A percentile compares a stretch with the other conserved stretches of the same genome.
phyloP scores from a whole-genome alignment of 1,140 invertebrate species.

The Fragariocoptes setiger region DNA sequence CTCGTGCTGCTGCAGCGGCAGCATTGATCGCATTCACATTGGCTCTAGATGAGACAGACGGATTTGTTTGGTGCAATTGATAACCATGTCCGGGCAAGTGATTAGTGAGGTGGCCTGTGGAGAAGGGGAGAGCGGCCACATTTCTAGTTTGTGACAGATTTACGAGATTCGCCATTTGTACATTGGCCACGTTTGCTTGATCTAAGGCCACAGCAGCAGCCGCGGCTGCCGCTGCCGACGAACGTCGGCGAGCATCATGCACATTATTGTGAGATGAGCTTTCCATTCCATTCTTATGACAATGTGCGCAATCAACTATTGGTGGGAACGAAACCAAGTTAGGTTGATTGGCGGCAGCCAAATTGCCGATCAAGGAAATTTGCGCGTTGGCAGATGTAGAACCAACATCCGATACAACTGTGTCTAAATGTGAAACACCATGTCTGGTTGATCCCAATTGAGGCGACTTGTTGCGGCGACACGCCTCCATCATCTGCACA shows the following conservation, averaged over 20 bases:
- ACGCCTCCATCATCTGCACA: constrained; percentile 83
- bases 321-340: background rate
- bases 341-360: background rate
- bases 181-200: background rate
- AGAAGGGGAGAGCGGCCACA: background rate
- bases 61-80: background rate
- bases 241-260: constrained; percentile 17
- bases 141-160: background rate
- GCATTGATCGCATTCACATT: constrained; percentile 2
- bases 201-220: constrained; percentile 24
- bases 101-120: background rate
- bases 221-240: constrained; percentile 25
- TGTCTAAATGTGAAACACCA: background rate
- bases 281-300: background rate
- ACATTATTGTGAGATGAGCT: background rate
- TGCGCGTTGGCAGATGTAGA: constrained; percentile 10
- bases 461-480: constrained; percentile 14
- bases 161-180: background rate
- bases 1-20: constrained; percentile 24
- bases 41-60: background rate
- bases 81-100: background rate
- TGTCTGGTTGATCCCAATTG: constrained; percentile 9
- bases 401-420: constrained; percentile 6
- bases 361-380: constrained; percentile 18
- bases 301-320: background rate